Evolutionary conservation across 2,888 invertebrate species (phyloP), one percentile per base, ranked within the genome.

Genomic region (Embidobia sp.): DNA sequence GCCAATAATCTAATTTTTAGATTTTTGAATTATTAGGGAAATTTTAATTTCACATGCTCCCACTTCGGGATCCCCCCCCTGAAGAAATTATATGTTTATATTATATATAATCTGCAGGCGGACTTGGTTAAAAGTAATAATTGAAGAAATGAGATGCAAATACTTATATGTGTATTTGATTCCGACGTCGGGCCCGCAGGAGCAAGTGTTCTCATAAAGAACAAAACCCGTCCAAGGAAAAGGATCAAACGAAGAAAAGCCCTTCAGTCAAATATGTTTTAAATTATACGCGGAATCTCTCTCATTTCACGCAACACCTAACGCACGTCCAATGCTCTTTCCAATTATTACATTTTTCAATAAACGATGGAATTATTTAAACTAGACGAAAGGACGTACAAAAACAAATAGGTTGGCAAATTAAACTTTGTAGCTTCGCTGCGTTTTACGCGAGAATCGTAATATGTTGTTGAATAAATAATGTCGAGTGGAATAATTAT

Each of bases 81-180:
- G n/a, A n/a, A n/a, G n/a, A n/a, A n/a, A n/a, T n/a, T n/a, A n/a
- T n/a, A n/a, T n/a, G n/a, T n/a, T n/a, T n/a, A n/a, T n/a, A n/a
- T n/a, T n/a, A n/a, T n/a, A n/a, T n/a, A n/a, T n/a, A n/a, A n/a
- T n/a, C n/a, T n/a, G n/a, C n/a, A n/a, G n/a, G n/a, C n/a, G n/a
- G n/a, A n/a, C n/a, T n/a, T n/a, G n/a, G n/a, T n/a, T 66, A 77
- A 77, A 66, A 69, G 66, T 69, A 67, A 73, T 73, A 73, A 77
- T 59, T 55, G 72, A 53, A 74, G 73, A 59, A 77, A 77, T 64
- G 69, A 64, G 77, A 77, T 73, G 77, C 77, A 77, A 73, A 77
- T 77, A 69, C 35, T 4, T 22, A 55, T 48, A 63, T 31, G 51
- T 57, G 42, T n/a, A 35, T 22, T 44, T 59, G 48, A n/a, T n/a